These are phyloP conservation scores for Tachina grossa DNA, from an alignment of 2,888 invertebrate genomes.

Conservation along the genomic window DNA sequence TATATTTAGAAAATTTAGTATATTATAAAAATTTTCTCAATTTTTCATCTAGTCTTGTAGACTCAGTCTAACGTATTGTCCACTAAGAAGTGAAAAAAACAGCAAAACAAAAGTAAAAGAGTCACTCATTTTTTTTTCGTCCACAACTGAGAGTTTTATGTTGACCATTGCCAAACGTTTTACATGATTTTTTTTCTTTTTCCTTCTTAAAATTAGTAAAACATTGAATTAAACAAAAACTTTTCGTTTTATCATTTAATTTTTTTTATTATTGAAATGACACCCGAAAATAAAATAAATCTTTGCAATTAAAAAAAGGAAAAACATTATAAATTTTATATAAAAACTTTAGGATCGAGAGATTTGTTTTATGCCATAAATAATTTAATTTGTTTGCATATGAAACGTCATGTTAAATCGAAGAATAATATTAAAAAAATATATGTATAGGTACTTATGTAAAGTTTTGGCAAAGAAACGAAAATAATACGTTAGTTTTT, in stretches of 20 bases:
- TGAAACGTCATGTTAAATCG: slow-evolving; percentile 71
- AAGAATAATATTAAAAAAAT: slow-evolving; percentile 49
- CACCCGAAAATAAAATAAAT: slow-evolving; percentile 38
- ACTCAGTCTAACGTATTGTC: slow-evolving; percentile 44
- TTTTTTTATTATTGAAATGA: slow-evolving; percentile 34
- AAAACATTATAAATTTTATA: slow-evolving; percentile 6
- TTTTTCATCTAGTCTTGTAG: slow-evolving; percentile 8
- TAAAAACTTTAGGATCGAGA: slow-evolving; percentile 60
- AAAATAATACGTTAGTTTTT: slow-evolving; percentile 7
- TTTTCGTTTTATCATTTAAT: background rate
- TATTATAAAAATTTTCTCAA: slow-evolving; percentile 46
- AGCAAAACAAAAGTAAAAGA: slow-evolving; percentile 20
- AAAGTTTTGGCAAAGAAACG: slow-evolving; percentile 41
- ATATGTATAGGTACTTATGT: too few species aligned
- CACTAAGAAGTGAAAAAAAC: slow-evolving; percentile 37
- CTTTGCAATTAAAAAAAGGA: slow-evolving; percentile 31
- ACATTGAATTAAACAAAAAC: slow-evolving; percentile 36
- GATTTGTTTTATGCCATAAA: slow-evolving; percentile 79
- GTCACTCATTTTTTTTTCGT: slow-evolving; percentile 31
- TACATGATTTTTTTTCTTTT: slow-evolving; percentile 33
- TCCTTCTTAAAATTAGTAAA: slow-evolving; percentile 41
- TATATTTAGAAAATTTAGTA: slow-evolving; percentile 70
- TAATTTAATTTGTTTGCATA: slow-evolving; percentile 75
- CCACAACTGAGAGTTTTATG: slow-evolving; percentile 24
- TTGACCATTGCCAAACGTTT: slow-evolving; percentile 63